Evolutionary conservation across 2,797 vertebrate genomes (phyloP).

Genomic region (Danio albolineatus): DNA sequence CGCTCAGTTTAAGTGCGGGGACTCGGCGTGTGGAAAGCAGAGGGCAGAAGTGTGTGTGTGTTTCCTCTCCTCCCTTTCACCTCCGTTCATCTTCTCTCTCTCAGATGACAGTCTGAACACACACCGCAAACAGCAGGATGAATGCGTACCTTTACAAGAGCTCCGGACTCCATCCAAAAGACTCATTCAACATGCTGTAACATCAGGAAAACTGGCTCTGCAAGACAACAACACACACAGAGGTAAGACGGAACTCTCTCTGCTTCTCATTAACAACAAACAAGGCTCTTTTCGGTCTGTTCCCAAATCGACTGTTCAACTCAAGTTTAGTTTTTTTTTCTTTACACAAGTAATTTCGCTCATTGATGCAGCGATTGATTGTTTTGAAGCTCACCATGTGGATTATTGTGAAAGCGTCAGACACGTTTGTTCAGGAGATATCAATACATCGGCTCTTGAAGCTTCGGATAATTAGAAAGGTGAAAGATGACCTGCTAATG

Average conservation of each 20-base stretch:
- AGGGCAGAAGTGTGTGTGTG: slow-evolving; percentile 34
- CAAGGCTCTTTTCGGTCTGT: not conserved
- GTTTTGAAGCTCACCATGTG: not conserved
- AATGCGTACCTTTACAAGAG: slow-evolving; percentile 26
- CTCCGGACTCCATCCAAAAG: slow-evolving; percentile 5
- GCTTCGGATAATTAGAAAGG: slow-evolving; percentile 11
- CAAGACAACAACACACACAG: slow-evolving; percentile 22
- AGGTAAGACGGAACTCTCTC: slow-evolving; percentile 34
- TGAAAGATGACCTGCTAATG: slow-evolving; percentile 23
- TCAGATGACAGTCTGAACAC: slow-evolving; percentile 30
- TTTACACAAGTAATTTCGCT: not conserved
- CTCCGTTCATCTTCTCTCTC: slow-evolving; percentile 14
- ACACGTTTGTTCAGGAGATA: not conserved
- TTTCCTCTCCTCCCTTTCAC: slow-evolving; percentile 38
- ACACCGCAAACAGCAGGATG: slow-evolving; percentile 39
- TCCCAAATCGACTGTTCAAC: not conserved
- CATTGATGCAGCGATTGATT: not conserved
- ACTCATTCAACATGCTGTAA: slow-evolving; percentile 44
- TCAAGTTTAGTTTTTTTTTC: too few species aligned
- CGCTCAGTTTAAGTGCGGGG: slow-evolving; percentile 35
- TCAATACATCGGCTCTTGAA: not conserved
- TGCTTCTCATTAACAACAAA: slow-evolving; percentile 44
- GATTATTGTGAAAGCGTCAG: not conserved
- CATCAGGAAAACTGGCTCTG: slow-evolving; percentile 38
- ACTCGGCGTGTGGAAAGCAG: slow-evolving; percentile 35